phyloP scores from a whole-genome alignment of 2,113 vertebrate species.

The Puffinus mauretanicus region DNA sequence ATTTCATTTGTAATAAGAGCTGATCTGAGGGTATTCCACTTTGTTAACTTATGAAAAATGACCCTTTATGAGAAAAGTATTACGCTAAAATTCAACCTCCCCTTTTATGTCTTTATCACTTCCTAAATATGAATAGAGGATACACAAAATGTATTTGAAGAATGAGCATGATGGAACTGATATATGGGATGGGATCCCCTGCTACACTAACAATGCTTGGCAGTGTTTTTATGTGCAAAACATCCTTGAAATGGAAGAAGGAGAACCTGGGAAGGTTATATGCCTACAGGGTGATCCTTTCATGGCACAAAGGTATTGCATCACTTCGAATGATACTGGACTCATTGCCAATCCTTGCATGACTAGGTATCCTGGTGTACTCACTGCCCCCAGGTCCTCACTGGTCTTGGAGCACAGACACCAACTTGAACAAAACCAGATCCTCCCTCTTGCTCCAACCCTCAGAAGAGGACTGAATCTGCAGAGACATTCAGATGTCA shows the following conservation, averaged over 20 bases:
- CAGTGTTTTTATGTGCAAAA: not conserved
- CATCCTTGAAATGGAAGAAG: not conserved
- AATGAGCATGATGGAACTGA: not conserved
- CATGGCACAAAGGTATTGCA: not conserved
- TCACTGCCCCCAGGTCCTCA: not conserved
- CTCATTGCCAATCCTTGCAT: not conserved
- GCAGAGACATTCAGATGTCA: not conserved
- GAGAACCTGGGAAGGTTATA: not conserved
- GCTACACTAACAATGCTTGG: not conserved
- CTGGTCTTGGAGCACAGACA: not conserved
- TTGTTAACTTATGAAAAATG: not conserved
- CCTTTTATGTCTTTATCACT: not conserved
- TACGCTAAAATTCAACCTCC: not conserved
- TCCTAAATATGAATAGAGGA: not conserved
- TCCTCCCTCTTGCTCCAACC: not conserved
- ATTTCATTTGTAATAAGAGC: not conserved
- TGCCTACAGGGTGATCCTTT: not conserved
- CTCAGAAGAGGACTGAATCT: not conserved
- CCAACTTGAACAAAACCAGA: not conserved
- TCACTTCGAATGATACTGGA: not conserved
- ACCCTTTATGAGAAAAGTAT: not conserved
- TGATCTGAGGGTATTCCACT: not conserved
- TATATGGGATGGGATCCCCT: not conserved
- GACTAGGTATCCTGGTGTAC: not conserved
- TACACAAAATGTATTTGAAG: not conserved